Evolutionary conservation across 2,113 vertebrate genomes (phyloP).

Genomic region (Lamprologus sp.): DNA sequence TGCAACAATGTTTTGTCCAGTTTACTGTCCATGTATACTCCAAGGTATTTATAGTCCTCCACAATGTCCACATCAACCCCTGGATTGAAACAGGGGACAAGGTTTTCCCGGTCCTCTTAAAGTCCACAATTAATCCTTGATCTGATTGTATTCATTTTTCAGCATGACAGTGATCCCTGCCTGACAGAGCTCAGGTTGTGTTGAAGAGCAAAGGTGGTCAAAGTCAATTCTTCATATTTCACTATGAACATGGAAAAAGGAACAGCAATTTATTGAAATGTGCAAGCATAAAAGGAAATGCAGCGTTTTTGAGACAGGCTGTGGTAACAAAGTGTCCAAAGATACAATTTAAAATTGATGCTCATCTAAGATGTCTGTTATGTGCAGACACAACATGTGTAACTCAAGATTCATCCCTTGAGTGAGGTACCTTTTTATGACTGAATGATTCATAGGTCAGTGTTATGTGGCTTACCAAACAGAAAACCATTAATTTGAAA

Average conservation of each 20-base stretch:
- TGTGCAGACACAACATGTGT: neutral
- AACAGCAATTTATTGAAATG: neutral
- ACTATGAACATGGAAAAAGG: fast-evolving
- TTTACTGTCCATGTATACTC: neutral
- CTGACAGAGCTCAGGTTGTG: neutral
- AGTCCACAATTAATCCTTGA: neutral
- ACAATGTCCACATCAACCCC: neutral
- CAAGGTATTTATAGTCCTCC: neutral
- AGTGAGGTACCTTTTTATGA: neutral
- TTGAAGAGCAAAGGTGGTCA: neutral
- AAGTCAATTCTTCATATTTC: neutral
- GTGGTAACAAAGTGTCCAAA: neutral
- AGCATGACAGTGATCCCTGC: neutral
- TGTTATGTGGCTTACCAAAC: neutral
- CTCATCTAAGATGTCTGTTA: neutral
- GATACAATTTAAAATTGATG: neutral
- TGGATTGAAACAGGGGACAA: neutral
- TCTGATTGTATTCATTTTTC: neutral
- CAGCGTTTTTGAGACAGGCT: neutral
- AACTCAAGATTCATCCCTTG: neutral
- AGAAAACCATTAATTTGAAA: neutral
- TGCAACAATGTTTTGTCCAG: neutral
- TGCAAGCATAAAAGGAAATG: neutral
- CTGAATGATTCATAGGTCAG: neutral
- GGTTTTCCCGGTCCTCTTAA: neutral